Conservation (phyloP, 2,797 vertebrate genomes). For the Lepidocolaptes lacrymiger region DNA sequence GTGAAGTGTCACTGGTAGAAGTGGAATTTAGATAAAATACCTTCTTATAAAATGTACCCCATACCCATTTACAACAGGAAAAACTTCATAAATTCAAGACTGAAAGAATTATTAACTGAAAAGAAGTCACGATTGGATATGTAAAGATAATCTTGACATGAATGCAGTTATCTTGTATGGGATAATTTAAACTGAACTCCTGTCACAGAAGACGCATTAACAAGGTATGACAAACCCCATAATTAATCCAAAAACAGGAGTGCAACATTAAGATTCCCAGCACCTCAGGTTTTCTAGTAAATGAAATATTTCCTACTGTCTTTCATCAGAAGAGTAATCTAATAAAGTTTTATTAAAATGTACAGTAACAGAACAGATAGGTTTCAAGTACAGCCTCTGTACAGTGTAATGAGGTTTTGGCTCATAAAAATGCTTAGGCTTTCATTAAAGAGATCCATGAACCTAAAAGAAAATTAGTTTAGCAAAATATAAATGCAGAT, state of each 20-base stretch:
- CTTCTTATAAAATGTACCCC: background rate
- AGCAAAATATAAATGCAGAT: constrained; percentile 25
- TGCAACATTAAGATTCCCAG: constrained; percentile 15
- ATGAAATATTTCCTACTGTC: constrained; percentile 57
- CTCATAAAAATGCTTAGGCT: constrained; percentile 60
- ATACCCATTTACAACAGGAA: constrained; percentile 1
- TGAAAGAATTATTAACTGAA: background rate
- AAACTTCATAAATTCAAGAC: constrained; percentile 24
- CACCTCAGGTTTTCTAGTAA: constrained; percentile 61
- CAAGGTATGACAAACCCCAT: constrained; percentile 18
- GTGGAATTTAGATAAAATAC: constrained; percentile 48
- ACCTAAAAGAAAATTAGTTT: constrained; percentile 55
- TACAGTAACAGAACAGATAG: constrained; percentile 55
- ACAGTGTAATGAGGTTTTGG: constrained; percentile 53
- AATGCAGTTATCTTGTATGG: background rate
- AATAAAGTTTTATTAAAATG: constrained; percentile 76
- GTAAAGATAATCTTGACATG: constrained; percentile 21
- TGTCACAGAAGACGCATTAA: background rate
- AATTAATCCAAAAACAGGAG: constrained; percentile 68
- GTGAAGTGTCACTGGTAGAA: constrained; percentile 10
- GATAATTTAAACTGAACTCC: constrained; percentile 33
- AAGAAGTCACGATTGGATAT: constrained; percentile 2
- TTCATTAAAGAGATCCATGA: constrained; percentile 74
- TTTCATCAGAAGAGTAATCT: constrained; percentile 55
- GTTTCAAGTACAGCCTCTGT: constrained; percentile 61